A percentile compares a stretch with the other conserved stretches of the same genome.
phyloP scores from a whole-genome alignment of 2,888 invertebrate species.

The Chalcis sispes region DNA sequence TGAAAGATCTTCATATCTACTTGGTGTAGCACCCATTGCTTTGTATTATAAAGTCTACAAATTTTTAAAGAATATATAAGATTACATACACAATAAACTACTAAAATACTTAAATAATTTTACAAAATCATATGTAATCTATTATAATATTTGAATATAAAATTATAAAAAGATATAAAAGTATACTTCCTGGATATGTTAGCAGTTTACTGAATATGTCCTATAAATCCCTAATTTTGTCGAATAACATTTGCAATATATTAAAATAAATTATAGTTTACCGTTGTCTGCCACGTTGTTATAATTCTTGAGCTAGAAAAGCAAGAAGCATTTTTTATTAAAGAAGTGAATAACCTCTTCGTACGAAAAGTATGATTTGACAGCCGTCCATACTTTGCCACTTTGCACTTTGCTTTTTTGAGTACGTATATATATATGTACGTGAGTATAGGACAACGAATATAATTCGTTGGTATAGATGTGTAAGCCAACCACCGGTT shows the following conservation, averaged over 20 bases:
- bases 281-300: conserved; percentile 37
- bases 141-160: neutral
- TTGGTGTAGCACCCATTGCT: conserved; percentile 88
- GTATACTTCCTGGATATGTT: neutral
- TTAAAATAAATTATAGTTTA: conserved; percentile 14
- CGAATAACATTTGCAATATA: neutral
- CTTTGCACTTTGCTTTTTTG: conserved; percentile 38
- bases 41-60: conserved; percentile 21
- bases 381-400: conserved; percentile 51
- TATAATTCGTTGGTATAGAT: no score
- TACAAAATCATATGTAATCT: neutral
- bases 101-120: neutral
- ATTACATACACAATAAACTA: neutral
- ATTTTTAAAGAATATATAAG: neutral
- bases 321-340: conserved; percentile 49
- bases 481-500: neutral
- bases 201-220: neutral
- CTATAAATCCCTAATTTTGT: neutral
- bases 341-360: conserved; percentile 49
- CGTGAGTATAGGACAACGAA: neutral
- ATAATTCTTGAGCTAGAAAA: conserved; percentile 14
- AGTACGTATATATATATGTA: no score
- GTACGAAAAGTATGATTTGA: conserved; percentile 37
- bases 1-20: conserved; percentile 87
- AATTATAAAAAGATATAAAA: conserved; percentile 7